phyloP scores from a whole-genome alignment of 2,113 vertebrate species.

The Chunga burmeisteri region DNA sequence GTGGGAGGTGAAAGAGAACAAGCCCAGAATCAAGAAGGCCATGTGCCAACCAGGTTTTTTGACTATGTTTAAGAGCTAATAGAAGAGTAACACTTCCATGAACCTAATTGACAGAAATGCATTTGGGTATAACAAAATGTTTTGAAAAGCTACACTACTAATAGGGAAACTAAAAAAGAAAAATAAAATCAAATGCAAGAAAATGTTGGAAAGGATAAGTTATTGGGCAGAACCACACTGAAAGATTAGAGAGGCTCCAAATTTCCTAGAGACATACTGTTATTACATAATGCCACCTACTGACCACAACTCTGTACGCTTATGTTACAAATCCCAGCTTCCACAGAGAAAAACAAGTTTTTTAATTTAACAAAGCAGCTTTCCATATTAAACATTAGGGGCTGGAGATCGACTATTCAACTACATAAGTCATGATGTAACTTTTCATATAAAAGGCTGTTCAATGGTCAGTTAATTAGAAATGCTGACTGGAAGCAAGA shows the following conservation, averaged over 20 bases:
- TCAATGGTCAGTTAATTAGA: neutral
- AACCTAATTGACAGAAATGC: neutral
- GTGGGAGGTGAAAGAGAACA: neutral
- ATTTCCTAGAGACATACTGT: neutral
- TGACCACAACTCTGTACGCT: neutral
- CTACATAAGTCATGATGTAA: neutral
- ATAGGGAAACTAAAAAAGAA: neutral
- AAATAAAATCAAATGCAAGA: neutral
- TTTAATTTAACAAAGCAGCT: neutral
- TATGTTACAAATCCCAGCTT: neutral
- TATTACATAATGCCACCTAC: conserved; percentile 6
- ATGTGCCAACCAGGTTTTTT: neutral
- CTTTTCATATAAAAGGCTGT: neutral
- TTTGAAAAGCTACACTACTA: neutral
- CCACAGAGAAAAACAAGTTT: neutral
- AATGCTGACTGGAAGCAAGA: neutral
- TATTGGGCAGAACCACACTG: neutral
- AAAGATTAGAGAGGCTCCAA: neutral
- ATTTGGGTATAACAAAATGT: neutral
- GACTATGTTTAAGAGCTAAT: neutral
- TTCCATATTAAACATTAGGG: neutral
- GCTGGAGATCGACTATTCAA: neutral
- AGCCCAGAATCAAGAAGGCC: neutral
- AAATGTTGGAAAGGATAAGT: neutral
- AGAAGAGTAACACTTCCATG: neutral